phyloP scores from a whole-genome alignment of 1,140 invertebrate species.

The Propsilocerus akamusi region DNA sequence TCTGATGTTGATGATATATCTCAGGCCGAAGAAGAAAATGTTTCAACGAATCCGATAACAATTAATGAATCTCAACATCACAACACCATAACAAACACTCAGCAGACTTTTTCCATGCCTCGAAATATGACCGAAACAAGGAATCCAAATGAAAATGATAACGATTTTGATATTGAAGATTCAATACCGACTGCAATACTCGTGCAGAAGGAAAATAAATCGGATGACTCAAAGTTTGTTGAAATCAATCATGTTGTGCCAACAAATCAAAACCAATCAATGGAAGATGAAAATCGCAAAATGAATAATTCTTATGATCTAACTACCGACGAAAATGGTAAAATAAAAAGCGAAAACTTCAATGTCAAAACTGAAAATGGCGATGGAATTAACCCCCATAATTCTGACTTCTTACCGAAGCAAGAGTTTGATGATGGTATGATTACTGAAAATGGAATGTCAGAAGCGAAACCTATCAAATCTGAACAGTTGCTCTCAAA shows the following conservation, averaged over 20 bases:
- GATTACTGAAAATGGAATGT: slow-evolving; percentile 28
- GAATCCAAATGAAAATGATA: slow-evolving; percentile 18
- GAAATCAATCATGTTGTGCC: slow-evolving; percentile 5
- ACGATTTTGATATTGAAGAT: slow-evolving; percentile 30
- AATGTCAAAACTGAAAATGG: slow-evolving; percentile 15
- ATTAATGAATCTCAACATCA: not conserved
- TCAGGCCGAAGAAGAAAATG: not conserved
- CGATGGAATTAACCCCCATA: slow-evolving; percentile 25
- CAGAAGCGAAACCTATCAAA: slow-evolving; percentile 21
- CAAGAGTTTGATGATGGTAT: slow-evolving; percentile 27
- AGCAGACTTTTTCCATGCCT: not conserved
- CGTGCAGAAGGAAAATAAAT: slow-evolving; percentile 21
- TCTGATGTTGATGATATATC: not conserved
- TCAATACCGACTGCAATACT: slow-evolving; percentile 30
- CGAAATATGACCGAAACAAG: not conserved
- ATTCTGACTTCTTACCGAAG: slow-evolving; percentile 30
- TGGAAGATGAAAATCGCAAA: not conserved
- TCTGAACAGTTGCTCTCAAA: slow-evolving; percentile 13
- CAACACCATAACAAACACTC: slow-evolving; percentile 5
- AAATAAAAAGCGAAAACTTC: slow-evolving; percentile 8
- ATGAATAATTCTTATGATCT: too few relatives aligned
- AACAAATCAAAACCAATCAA: not conserved
- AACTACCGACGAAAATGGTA: not conserved
- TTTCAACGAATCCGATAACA: not conserved
- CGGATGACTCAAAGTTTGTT: slow-evolving; percentile 1